Evolutionary conservation across 2,113 vertebrate genomes (phyloP), one percentile per base, ranked within the genome.

Genomic region (Coreoperca whiteheadi): DNA sequence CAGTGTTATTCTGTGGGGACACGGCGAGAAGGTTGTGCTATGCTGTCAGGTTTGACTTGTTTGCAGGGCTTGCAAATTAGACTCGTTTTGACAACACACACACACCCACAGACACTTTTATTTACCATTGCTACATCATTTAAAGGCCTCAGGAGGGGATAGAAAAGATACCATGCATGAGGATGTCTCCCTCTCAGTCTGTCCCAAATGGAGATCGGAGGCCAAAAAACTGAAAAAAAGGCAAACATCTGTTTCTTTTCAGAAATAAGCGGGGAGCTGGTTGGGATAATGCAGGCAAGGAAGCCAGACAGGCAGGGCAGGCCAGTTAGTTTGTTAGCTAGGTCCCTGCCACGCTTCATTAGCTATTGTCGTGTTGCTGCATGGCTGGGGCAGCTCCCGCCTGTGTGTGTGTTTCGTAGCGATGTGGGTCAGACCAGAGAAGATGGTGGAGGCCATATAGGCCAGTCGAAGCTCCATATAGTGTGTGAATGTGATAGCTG

Each of bases 311-410:
- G 76, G 72, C 75, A 81, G 84, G 77, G 71, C 86, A 86, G 28
- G 51, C 30, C 1, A 34, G 74, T 84, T 82, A 81, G 74, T 85
- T 73, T 74, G 73, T 66, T 34, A 83, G 83, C 91, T 84, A 77
- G 69, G 81, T 77, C 64, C 25, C 34, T 74, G 78, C 77, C 85
- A 89, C 14, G 88, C 89, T 90, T 91, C 86, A 93, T 92, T 90
- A 92, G 83, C 80, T 79, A n/a, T 81, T 91, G 84, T 91, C 86
- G 82, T 90, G 85, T 92, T 8, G 79, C 51, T 48, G 85, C 82
- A 74, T 72, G 70, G 77, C 79, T 28, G 57, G 18, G 59, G 61
- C 77, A 68, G 67, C 77, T 64, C 32, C 11, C 78, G 81, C 41
- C 8, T 73, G 76, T 56, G 79, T 60, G 67, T 51, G 39, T 54